Base-by-base conservation (phyloP, 2,888 invertebrate species). In the Tenthredo livida region DNA sequence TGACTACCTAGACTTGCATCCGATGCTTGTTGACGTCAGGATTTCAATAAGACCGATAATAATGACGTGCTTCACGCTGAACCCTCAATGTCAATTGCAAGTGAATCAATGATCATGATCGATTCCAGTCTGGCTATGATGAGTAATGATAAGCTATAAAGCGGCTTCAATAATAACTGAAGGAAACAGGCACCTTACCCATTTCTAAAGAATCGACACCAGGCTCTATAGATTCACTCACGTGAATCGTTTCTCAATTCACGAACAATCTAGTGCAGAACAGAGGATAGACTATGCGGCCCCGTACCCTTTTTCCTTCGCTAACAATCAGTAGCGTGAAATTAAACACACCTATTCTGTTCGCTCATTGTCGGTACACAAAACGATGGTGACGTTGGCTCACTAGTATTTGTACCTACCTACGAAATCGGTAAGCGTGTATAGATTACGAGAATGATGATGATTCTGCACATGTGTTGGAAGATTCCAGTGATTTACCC, bases 221-320 rank as follows among this genome's bases (percentile, higher is more conserved):
- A 61, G 40, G 40, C 78, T 58, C n/a, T 67, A 67, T 67, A 67
- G 40, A 61, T 33, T 61, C 80, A 80, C 61, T 80, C 61, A 61
- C 80, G 58, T 61, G 80, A 80, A 80, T 58, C 58, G 29, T 80
- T 80, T 58, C 61, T 61, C 80, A 80, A 80, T 80, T 80, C 61
- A 80, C 40, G 58, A 61, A 61, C 25, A 80, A 61, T 80, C 61
- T 61, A 33, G 50, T 40, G 61, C 40, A 21, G 61, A 61, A 61
- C 61, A 37, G 17, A n/a, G 58, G n/a, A 80, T 58, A 80, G 37
- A 21, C 37, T 29, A 54, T 7, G 40, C 40, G 80, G 15, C 80
- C 61, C 80, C 80, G 61, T 33, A 21, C 61, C 58, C 80, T 40
- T 80, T 80, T 58, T 40, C 21, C 80, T 12, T 29, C 12, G 21